Evolutionary conservation across 2,888 invertebrate species (phyloP), one percentile per base, ranked within the genome.

Genomic region (Odontocerum albicorne): DNA sequence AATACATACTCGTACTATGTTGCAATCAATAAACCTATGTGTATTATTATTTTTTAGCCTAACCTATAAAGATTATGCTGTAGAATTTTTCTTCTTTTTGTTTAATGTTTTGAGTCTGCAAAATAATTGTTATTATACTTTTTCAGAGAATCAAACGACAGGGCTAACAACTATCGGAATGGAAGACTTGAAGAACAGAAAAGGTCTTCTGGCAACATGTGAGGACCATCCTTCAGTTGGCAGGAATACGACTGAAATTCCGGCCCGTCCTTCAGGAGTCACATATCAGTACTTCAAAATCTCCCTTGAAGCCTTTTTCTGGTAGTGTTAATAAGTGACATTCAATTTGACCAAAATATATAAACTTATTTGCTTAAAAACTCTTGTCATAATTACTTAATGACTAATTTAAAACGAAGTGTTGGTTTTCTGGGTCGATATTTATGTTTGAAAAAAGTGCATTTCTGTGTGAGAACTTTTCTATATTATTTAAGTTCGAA

Each of bases 161-260:
- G 47, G 15, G 50, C 38, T 16, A 45, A 20, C 22, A 20, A 8
- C 12, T 17, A 31, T 12, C 50, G 57, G 10, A 57, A 57, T 21
- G 60, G 55, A 6, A 32, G 49, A 1, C 7, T 45, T 8, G 57
- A 58, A 17, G 60, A 60, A 15, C 49, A 49, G 38, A 57, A 57
- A 27, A 43, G 53, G 20, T 49, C 53, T 17, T 58, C 60, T 1
- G 49, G 47, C n/a, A 58, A 57, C 38, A 58, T 60, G 54, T 60
- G 60, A 60, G 58, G 55, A 46, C 57, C 47, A 43, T 55, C 55
- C 32, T 60, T 60, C 49, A 58, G 57, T 27, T 60, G 60, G 60
- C 60, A 58, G 43, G 60, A 60, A 31, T 60, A 60, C 38, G 60
- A 60, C 43, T 60, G 43, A 44, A 51, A 20, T 33, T 13, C 21